Conservation (phyloP, 2,113 vertebrate genomes). For the Datnioides undecimradiatus region DNA sequence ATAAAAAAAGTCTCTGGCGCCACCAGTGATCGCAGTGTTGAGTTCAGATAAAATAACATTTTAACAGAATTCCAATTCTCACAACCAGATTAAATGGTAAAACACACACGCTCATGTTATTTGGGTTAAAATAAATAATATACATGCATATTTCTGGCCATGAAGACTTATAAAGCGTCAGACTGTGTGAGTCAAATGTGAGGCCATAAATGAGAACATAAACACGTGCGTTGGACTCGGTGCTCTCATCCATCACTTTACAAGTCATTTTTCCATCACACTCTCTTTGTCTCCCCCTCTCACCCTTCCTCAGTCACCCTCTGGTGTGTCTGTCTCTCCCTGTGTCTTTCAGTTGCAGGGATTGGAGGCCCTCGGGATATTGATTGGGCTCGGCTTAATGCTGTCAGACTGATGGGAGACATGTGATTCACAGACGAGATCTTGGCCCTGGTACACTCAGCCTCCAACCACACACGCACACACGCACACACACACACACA, state of each 20-base stretch:
- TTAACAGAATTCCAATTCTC: too few species aligned
- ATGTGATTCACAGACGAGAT: slow-evolving; percentile 74
- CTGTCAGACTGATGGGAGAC: slow-evolving; percentile 75
- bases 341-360: slow-evolving; percentile 52
- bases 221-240: slow-evolving; percentile 24
- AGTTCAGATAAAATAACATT: too few species aligned
- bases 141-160: neutral
- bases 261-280: slow-evolving; percentile 40
- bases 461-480: slow-evolving; percentile 37
- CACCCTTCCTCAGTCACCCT: slow-evolving; percentile 41
- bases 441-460: slow-evolving; percentile 49
- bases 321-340: slow-evolving; percentile 47
- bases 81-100: neutral
- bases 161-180: neutral
- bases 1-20: too few species aligned
- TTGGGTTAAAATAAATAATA: neutral
- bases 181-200: neutral
- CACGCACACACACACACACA: neutral
- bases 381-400: slow-evolving; percentile 75
- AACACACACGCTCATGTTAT: neutral
- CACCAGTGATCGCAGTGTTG: too few species aligned
- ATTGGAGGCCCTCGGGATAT: slow-evolving; percentile 70
- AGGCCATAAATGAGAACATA: slow-evolving; percentile 9
- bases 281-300: slow-evolving; percentile 28
- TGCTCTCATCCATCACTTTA: slow-evolving; percentile 45